Conservation (phyloP, 2,888 invertebrate species). For the Rhabditoides inermis region DNA sequence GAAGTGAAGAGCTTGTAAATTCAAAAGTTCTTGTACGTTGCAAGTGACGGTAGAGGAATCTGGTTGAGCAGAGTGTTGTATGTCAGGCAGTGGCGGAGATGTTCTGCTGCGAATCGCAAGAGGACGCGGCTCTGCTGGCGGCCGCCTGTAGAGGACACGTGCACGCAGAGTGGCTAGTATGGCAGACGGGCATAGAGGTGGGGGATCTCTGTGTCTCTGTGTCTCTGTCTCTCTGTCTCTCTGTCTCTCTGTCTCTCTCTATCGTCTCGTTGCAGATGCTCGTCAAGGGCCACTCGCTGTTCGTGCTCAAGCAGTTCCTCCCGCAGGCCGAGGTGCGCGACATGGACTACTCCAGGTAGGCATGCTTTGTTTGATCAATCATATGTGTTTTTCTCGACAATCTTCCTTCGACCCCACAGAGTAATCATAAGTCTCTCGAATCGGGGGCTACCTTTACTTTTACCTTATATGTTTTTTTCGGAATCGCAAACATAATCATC, state of each 20-base stretch:
- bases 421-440: too few species aligned
- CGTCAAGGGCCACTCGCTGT: constrained; percentile 70
- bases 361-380: too few species aligned
- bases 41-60: not conserved
- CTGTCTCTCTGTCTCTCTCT: too few species aligned
- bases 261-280: constrained; percentile 26
- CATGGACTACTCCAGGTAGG: constrained; percentile 47
- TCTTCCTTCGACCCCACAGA: too few species aligned
- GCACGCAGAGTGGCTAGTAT: constrained; percentile 72
- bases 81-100: constrained; percentile 8
- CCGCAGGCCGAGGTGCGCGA: constrained; percentile 42
- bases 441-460: too few species aligned
- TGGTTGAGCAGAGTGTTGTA: constrained; percentile 3
- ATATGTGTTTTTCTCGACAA: too few species aligned
- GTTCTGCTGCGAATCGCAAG: not conserved
- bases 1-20: constrained; percentile 58
- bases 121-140: not conserved
- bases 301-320: constrained; percentile 72
- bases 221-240: too few species aligned
- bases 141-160: not conserved
- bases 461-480: too few species aligned
- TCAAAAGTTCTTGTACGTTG: not conserved
- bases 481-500: too few species aligned
- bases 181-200: constrained; percentile 83
- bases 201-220: too few species aligned